Evolutionary conservation across 1,140 invertebrate genomes (phyloP).

Genomic region (Micrasema minimum): DNA sequence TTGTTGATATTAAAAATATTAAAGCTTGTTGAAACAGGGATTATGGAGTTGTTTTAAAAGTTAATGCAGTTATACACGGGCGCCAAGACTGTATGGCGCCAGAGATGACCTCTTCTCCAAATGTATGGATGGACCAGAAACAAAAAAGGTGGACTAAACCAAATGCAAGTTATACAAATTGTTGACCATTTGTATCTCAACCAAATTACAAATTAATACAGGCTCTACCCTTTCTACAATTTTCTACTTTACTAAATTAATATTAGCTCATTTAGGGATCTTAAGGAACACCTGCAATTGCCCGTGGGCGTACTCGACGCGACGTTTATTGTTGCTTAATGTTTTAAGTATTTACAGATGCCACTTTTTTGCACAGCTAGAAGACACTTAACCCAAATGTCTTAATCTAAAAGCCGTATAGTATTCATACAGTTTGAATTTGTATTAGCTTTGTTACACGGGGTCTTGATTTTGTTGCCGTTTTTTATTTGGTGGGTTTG

Average conservation of each 20-base stretch:
- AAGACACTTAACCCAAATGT: background rate
- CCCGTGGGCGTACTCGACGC: conserved; percentile 26
- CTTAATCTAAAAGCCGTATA: background rate
- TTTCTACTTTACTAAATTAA: background rate
- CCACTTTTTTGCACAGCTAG: background rate
- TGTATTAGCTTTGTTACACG: too few relatives aligned
- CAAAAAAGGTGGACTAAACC: too few relatives aligned
- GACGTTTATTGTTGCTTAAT: conserved; percentile 25
- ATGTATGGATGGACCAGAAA: background rate
- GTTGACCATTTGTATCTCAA: too few relatives aligned
- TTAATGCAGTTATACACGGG: conserved; percentile 17
- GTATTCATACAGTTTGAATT: too few relatives aligned
- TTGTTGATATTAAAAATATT: too few relatives aligned
- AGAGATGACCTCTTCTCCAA: conserved; percentile 15
- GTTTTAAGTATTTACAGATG: background rate
- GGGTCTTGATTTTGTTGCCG: background rate
- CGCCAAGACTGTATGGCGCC: conserved; percentile 36
- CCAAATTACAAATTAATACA: too few relatives aligned
- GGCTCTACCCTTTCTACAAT: background rate
- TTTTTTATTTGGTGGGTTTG: background rate
- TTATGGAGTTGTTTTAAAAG: background rate
- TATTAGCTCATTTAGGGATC: background rate
- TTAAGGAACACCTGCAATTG: conserved; percentile 31
- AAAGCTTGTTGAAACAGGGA: too few relatives aligned
- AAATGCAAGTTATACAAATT: too few relatives aligned